Percentiles rank a stretch among this genome's conserved stretches.
Evolutionary conservation across 1,140 invertebrate genomes (phyloP).

Genomic region (Colletes latitarsis): DNA sequence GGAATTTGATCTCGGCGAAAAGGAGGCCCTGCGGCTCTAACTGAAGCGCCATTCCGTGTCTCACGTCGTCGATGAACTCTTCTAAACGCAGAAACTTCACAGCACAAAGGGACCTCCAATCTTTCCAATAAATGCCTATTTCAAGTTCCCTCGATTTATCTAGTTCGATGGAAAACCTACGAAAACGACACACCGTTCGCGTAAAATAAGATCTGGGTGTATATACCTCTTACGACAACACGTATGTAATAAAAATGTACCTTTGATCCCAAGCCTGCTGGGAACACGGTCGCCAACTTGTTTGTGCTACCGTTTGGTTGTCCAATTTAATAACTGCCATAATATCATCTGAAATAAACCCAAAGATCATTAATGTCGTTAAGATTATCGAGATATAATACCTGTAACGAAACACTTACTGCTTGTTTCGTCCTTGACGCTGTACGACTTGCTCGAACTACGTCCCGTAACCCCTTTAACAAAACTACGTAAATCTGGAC

Average conservation of each 20-base stretch:
- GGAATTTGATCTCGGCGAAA: constrained; percentile 98
- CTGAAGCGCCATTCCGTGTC: constrained; percentile 98
- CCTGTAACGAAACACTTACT: constrained; percentile 82
- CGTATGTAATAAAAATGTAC: constrained; percentile 72
- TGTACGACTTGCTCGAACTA: constrained; percentile 96
- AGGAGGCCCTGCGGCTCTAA: constrained; percentile 98
- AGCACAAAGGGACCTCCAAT: constrained; percentile 97
- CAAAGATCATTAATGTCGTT: not conserved
- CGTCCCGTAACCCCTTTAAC: constrained; percentile 94
- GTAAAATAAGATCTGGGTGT: not conserved
- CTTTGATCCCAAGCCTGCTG: constrained; percentile 99
- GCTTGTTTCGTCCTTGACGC: constrained; percentile 97
- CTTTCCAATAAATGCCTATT: constrained; percentile 98
- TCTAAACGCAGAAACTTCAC: constrained; percentile 98
- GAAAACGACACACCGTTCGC: constrained; percentile 45
- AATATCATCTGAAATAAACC: constrained; percentile 90
- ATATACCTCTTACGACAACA: not conserved
- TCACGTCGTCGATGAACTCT: constrained; percentile 98
- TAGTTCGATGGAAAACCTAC: constrained; percentile 96
- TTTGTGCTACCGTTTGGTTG: constrained; percentile 97
- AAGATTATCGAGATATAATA: not conserved
- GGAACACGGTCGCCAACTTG: constrained; percentile 96
- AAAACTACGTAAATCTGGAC: constrained; percentile 94
- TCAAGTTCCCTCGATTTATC: constrained; percentile 98
- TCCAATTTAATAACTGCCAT: constrained; percentile 99